phyloP scores from a whole-genome alignment of 2,797 vertebrate genomes.

The Streptopelia turtur region DNA sequence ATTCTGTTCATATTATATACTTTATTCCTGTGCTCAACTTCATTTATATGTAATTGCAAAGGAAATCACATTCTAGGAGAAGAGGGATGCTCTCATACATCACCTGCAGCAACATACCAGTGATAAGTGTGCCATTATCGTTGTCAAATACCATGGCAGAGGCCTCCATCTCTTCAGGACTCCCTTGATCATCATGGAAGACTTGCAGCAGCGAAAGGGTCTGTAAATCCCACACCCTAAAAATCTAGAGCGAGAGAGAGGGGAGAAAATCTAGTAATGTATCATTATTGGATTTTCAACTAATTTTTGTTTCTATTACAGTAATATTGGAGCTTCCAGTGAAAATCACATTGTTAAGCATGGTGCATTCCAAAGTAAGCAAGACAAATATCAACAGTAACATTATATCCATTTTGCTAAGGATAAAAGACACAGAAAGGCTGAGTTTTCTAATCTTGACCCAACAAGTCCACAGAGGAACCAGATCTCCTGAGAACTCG shows the following conservation, averaged over 20 bases:
- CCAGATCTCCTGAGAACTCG: neutral
- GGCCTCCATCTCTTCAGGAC: slow-evolving; percentile 66
- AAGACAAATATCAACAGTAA: neutral
- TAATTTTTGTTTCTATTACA: neutral
- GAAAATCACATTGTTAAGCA: neutral
- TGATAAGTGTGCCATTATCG: slow-evolving; percentile 61
- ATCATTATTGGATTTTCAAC: neutral
- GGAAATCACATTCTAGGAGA: neutral
- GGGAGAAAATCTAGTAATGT: neutral
- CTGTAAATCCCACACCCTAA: slow-evolving; percentile 80
- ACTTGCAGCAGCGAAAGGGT: slow-evolving; percentile 77
- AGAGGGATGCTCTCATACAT: neutral
- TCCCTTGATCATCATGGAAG: slow-evolving; percentile 70
- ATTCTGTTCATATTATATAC: neutral
- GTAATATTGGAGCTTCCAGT: neutral
- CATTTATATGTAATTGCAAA: neutral
- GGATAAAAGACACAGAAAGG: neutral
- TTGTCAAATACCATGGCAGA: slow-evolving; percentile 77
- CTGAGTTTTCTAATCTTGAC: neutral
- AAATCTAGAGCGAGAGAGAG: slow-evolving; percentile 64
- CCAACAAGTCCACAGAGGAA: neutral
- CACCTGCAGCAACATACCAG: slow-evolving; percentile 46
- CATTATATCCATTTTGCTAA: neutral
- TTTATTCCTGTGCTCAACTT: neutral
- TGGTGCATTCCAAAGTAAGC: neutral